phyloP scores from a whole-genome alignment of 2,113 vertebrate genomes.

The Datnioides undecimradiatus region DNA sequence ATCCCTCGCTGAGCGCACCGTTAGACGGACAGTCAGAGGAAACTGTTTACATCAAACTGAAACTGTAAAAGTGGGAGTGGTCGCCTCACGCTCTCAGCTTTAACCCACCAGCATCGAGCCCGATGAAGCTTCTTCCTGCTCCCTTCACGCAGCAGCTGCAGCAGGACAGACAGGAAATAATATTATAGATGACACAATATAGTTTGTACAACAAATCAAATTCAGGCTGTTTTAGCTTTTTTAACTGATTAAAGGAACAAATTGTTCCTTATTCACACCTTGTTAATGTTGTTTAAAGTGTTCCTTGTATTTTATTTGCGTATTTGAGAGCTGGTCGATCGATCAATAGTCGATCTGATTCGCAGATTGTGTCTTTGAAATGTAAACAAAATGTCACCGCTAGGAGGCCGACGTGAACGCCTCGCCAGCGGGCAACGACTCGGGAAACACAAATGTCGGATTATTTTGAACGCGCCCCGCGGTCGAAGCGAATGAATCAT shows the following conservation, averaged over 20 bases:
- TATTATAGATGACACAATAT: too few species aligned
- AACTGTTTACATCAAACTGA: background rate
- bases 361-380: background rate
- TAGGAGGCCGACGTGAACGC: background rate
- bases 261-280: too few species aligned
- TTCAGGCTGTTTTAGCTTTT: too few species aligned
- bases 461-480: slow-evolving; percentile 26
- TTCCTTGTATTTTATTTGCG: too few species aligned
- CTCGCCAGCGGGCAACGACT: background rate
- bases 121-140: background rate
- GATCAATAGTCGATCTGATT: too few species aligned
- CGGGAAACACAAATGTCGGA: background rate
- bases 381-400: background rate
- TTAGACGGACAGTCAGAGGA: background rate
- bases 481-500: rapidly evolving
- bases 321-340: too few species aligned
- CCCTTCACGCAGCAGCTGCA: slow-evolving; percentile 58
- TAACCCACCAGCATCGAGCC: slow-evolving; percentile 9
- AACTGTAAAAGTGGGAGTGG: background rate
- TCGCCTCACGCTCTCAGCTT: too few species aligned
- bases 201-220: too few species aligned
- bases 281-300: too few species aligned
- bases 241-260: too few species aligned
- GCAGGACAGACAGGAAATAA: too few species aligned
- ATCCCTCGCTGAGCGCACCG: too few species aligned